Conservation (phyloP, 1,140 invertebrate genomes). For the Drusus annulatus region DNA sequence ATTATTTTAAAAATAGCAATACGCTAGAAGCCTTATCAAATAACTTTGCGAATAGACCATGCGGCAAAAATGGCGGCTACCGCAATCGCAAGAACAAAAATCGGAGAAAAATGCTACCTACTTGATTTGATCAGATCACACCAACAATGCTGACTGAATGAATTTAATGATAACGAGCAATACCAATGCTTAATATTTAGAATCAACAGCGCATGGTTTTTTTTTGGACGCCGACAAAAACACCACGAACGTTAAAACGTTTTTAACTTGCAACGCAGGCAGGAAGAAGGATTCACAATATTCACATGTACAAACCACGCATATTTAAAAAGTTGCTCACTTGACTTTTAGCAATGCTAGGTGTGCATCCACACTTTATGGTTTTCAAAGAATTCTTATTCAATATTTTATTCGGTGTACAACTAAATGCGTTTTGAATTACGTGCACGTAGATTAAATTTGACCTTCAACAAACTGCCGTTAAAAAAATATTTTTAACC, state of each 20-base stretch:
- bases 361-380: slow-evolving; percentile 6
- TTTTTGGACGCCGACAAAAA: slow-evolving; percentile 25
- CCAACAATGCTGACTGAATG: too few relatives aligned
- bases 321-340: not conserved
- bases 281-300: slow-evolving; percentile 14
- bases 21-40: slow-evolving; percentile 1
- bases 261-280: not conserved
- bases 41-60: slow-evolving; percentile 8
- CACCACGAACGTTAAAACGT: not conserved
- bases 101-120: not conserved
- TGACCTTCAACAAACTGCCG: too few relatives aligned
- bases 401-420: too few relatives aligned
- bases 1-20: not conserved
- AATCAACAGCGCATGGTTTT: not conserved
- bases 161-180: not conserved
- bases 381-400: too few relatives aligned
- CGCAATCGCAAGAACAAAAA: not conserved
- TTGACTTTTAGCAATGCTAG: not conserved
- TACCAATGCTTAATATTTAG: not conserved
- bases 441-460: too few relatives aligned
- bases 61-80: slow-evolving; percentile 38
- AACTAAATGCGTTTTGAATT: too few relatives aligned
- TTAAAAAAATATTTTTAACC: not conserved
- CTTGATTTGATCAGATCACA: not conserved
- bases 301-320: too few relatives aligned